Conservation (phyloP, 2,113 vertebrate genomes). For the Macroglossus sobrinus region DNA sequence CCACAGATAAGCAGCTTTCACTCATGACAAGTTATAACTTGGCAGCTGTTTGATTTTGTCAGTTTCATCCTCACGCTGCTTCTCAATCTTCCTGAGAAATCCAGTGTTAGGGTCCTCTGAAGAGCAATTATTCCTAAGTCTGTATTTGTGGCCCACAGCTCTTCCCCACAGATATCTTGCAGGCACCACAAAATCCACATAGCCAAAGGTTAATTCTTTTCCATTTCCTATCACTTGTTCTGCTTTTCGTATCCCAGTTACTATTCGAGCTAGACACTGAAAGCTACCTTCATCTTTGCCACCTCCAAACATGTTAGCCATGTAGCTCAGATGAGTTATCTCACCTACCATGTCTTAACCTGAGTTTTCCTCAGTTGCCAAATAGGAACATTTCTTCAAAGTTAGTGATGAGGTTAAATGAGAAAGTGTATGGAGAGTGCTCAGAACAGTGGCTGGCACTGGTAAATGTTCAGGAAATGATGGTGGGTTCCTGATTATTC, state of each 20-base stretch:
- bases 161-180: not conserved
- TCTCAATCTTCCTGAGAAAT: not conserved
- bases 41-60: not conserved
- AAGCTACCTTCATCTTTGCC: not conserved
- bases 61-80: not conserved
- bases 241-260: not conserved
- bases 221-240: not conserved
- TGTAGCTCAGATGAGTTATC: not conserved
- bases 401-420: not conserved
- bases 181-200: not conserved
- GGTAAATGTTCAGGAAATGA: not conserved
- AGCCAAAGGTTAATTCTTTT: not conserved
- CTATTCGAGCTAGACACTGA: not conserved
- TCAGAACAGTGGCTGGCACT: not conserved
- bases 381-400: not conserved
- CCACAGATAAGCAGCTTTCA: not conserved
- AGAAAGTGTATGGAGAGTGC: not conserved
- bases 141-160: not conserved
- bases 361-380: not conserved
- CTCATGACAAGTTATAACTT: not conserved
- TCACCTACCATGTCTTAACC: not conserved
- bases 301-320: not conserved
- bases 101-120: not conserved
- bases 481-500: not conserved
- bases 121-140: not conserved